These are phyloP conservation scores for Dinoponera quadriceps DNA, from an alignment of 1,140 invertebrate species.

Conservation along the genomic window DNA sequence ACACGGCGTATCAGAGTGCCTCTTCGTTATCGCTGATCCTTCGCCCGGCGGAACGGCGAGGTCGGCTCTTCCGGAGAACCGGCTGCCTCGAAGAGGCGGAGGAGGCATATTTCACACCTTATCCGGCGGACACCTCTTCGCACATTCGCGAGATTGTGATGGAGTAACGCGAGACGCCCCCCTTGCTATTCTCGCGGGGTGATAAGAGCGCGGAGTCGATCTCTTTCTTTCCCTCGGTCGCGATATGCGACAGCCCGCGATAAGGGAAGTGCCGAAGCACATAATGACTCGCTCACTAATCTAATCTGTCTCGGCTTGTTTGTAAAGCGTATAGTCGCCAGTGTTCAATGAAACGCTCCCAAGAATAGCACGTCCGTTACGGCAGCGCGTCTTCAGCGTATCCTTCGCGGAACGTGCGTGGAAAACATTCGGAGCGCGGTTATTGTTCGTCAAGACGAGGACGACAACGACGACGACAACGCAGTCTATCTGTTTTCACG, in stretches of 20 bases:
- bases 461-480: background rate
- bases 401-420: constrained; percentile 27
- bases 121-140: constrained; percentile 28
- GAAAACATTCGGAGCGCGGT: background rate
- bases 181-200: constrained; percentile 14
- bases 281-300: constrained; percentile 48
- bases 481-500: background rate
- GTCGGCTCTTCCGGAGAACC: constrained; percentile 1
- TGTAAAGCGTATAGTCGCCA: constrained; percentile 37
- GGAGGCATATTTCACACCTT: constrained; percentile 49
- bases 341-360: constrained; percentile 36
- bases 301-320: constrained; percentile 52
- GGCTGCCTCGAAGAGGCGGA: background rate
- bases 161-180: constrained; percentile 15
- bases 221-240: background rate
- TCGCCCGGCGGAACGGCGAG: background rate
- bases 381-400: constrained; percentile 17
- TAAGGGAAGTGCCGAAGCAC: constrained; percentile 51
- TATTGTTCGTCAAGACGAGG: constrained; percentile 1
- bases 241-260: constrained; percentile 2
- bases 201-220: constrained; percentile 20
- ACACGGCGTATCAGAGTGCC: background rate
- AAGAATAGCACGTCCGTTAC: constrained; percentile 30
- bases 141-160: constrained; percentile 1
- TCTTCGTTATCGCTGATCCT: constrained; percentile 21